Evolutionary conservation across 2,797 vertebrate species (phyloP), one percentile per base, ranked within the genome.

Genomic region (Lepilemur ruficaudatus): DNA sequence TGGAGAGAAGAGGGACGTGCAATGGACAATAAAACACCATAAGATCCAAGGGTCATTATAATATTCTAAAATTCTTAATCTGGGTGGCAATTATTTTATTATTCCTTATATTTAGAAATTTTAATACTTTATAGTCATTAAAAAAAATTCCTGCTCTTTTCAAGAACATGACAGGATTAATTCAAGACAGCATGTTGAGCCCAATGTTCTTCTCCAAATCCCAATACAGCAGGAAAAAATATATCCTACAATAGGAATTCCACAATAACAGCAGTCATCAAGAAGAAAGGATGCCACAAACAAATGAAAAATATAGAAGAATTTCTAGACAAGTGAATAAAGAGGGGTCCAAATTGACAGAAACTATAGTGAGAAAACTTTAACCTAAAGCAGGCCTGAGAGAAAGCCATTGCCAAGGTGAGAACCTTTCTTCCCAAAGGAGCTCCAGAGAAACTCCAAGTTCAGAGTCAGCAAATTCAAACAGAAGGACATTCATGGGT

Each of bases 381-480:
- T n/a, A 93, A 79, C 14, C n/a, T 61, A 87, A 93, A 89, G 38
- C 35, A 69, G 35, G 30, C 48, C 70, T 84, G 43, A 35, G 38
- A 76, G 59, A 91, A 89, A 32, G 17, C 70, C 80, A 72, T 25
- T 90, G 88, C 72, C 85, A 94, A 94, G 65, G 86, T 89, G 52
- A 96, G 52, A 91, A 63, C 11, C n/a, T 95, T 97, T 89, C 48
- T 89, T 92, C 83, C 61, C 87, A 84, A 95, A 92, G 15, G 76
- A 94, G 57, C 61, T 87, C 43, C 89, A 52, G 28, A 96, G 84
- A 88, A 90, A 89, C 22, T 93, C 20, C 43, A 95, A 82, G 30
- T 32, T 94, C 75, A 70, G 81, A 96, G 91, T 98, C 96, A 96
- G 97, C 96, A 97, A 90, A 95, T 85, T 92, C 70, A 95, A 94